Percentiles rank a stretch among this genome's conserved stretches.
Conservation (phyloP, 1,140 invertebrate genomes). For the Zophobas morio region DNA sequence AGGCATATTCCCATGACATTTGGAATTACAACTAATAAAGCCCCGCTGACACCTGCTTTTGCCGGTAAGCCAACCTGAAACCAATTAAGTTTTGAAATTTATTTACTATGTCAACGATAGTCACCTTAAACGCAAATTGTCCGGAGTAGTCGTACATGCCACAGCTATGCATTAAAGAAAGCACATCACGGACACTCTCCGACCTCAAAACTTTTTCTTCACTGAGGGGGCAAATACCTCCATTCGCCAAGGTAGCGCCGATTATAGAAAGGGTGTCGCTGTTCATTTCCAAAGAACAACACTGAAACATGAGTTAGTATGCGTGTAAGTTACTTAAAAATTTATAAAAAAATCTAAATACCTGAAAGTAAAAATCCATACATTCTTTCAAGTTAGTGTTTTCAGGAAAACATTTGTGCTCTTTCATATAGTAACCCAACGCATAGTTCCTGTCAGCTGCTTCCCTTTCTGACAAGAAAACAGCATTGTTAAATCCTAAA, state of each 20-base stretch:
- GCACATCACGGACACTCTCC: slow-evolving; percentile 86
- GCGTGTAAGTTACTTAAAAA: slow-evolving; percentile 27
- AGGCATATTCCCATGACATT: slow-evolving; percentile 97
- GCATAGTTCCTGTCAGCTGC: slow-evolving; percentile 98
- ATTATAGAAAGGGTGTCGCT: slow-evolving; percentile 95
- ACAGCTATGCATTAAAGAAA: slow-evolving; percentile 96
- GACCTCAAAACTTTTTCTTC: slow-evolving; percentile 92
- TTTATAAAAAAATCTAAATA: slow-evolving; percentile 62
- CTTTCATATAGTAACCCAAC: slow-evolving; percentile 97
- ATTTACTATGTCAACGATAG: not conserved
- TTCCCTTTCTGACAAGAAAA: slow-evolving; percentile 95
- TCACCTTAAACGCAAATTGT: slow-evolving; percentile 97
- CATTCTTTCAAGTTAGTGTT: slow-evolving; percentile 91
- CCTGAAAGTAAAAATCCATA: slow-evolving; percentile 98
- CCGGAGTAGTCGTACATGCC: slow-evolving; percentile 99
- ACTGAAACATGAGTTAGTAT: slow-evolving; percentile 72
- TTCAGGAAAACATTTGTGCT: slow-evolving; percentile 95
- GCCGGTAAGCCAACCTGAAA: slow-evolving; percentile 92
- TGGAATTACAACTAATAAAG: slow-evolving; percentile 94
- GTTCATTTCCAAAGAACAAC: slow-evolving; percentile 95
- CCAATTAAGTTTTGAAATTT: slow-evolving; percentile 46
- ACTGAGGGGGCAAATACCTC: slow-evolving; percentile 97
- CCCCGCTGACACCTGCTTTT: slow-evolving; percentile 96
- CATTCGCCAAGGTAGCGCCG: slow-evolving; percentile 96
- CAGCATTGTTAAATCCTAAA: slow-evolving; percentile 96